Evolutionary conservation across 2,888 invertebrate species (phyloP).

Genomic region (Isoperla grammatica): DNA sequence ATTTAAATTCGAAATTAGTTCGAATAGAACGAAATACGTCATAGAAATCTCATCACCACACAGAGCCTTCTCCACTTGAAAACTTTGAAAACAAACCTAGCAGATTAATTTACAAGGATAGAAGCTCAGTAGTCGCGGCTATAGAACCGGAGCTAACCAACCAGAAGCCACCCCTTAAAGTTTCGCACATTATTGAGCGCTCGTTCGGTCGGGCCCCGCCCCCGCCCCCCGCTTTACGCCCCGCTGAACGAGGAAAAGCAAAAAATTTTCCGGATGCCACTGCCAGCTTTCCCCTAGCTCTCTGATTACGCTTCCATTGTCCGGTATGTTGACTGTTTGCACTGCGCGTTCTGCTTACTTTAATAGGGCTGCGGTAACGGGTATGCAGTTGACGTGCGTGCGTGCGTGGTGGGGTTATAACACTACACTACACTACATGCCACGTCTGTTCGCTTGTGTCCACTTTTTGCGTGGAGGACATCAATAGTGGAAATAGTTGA

Average conservation of each 20-base stretch:
- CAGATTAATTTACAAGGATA: constrained; percentile 3
- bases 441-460: no score
- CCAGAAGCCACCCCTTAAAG: constrained; percentile 46
- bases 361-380: no score
- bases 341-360: constrained; percentile 35
- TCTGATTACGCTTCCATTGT: constrained; percentile 28
- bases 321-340: constrained; percentile 39
- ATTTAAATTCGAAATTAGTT: no score
- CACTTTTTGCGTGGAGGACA: no score
- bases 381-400: no score
- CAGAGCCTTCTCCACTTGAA: not conserved
- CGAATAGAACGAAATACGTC: no score
- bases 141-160: constrained; percentile 5
- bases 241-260: constrained; percentile 9
- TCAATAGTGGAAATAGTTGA: no score
- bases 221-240: not conserved
- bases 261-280: constrained; percentile 14
- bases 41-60: no score
- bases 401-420: no score
- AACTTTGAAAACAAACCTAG: constrained; percentile 7
- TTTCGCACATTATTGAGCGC: constrained; percentile 55
- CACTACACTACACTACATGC: no score
- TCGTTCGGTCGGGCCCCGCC: constrained; percentile 18
- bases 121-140: not conserved
- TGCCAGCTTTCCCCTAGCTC: constrained; percentile 3